Evolutionary conservation across 2,113 vertebrate genomes (phyloP), one percentile per base, ranked within the genome.

Genomic region (Bujurquina vittata): DNA sequence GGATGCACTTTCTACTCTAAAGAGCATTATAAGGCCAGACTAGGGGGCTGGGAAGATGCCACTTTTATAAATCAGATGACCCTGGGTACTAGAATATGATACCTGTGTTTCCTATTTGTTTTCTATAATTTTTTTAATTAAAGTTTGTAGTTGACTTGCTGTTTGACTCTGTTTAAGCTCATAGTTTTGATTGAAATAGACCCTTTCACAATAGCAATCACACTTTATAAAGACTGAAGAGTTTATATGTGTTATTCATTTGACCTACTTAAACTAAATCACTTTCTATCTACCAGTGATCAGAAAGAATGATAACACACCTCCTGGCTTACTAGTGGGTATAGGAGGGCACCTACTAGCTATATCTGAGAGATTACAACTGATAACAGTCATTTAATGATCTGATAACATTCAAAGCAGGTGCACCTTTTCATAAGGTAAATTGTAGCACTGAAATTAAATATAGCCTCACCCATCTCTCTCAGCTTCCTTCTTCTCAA

Each of bases 401-500:
- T 54, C 26, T 72, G 52, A 72, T 33, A 72, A 31, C 67, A 72
- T 72, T 72, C 46, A 54, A 72, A 72, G 43, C 67, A 11, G 46
- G 65, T 72, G 49, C 46, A 84, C 26, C 4, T 86, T 79, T 55
- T 77, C 31, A 69, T 54, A 82, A 69, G 67, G 60, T 74, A 57
- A 84, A 81, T 49, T n/a, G 67, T 72, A 15, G 22, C 5, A 86
- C 18, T 14, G 33, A 83, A 83, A 81, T 86, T 10, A 87, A 89
- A 83, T 54, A 83, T 72, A 54, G 67, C 67, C 96, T 97, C 94
- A 97, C 97, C 97, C 96, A 0, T 97, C 97, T 89, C 96, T 86
- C 87, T 96, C 96, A 0, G 97, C 96, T 88, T 97, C 96, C 92
- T 97, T 97, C 94, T 96, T 97, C 93, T 97, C 97, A 91, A 97